phyloP scores from a whole-genome alignment of 2,888 invertebrate genomes.

The Tetrapedia diversipes region DNA sequence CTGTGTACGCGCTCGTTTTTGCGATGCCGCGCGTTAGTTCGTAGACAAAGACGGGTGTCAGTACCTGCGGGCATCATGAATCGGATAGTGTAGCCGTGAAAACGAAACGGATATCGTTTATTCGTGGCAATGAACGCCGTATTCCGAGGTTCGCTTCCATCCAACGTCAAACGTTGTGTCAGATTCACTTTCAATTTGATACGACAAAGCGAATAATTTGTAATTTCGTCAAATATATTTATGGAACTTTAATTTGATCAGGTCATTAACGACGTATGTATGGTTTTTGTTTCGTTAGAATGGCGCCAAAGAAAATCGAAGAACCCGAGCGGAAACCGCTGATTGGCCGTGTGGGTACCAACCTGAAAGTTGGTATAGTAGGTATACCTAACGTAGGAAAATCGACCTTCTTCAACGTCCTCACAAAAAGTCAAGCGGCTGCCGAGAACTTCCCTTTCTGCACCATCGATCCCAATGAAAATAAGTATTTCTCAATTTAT shows the following conservation, averaged over 20 bases:
- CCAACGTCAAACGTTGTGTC: background rate
- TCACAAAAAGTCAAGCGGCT: conserved; percentile 98
- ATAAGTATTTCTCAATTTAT: conserved; percentile 90
- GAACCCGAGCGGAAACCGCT: conserved; percentile 94
- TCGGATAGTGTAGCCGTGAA: background rate
- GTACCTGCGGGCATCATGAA: background rate
- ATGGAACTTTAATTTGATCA: no score
- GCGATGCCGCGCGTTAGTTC: conserved; percentile 11
- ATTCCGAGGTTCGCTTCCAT: background rate
- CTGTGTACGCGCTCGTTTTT: conserved; percentile 22
- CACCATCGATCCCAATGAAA: conserved; percentile 99
- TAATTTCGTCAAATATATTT: no score
- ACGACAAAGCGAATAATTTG: no score
- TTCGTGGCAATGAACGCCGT: background rate
- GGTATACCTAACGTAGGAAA: conserved; percentile 99
- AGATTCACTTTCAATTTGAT: no score
- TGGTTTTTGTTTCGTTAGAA: conserved; percentile 78
- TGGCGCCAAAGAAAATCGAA: conserved; percentile 95
- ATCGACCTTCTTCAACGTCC: conserved; percentile 99
- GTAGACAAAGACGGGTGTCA: background rate
- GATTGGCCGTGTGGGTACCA: conserved; percentile 97
- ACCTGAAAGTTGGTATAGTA: conserved; percentile 97
- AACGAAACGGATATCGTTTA: background rate
- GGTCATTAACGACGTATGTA: no score
- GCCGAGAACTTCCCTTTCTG: conserved; percentile 99